These are phyloP conservation scores for Chironomus riparius DNA, from an alignment of 2,888 invertebrate species.

Conservation along the genomic window DNA sequence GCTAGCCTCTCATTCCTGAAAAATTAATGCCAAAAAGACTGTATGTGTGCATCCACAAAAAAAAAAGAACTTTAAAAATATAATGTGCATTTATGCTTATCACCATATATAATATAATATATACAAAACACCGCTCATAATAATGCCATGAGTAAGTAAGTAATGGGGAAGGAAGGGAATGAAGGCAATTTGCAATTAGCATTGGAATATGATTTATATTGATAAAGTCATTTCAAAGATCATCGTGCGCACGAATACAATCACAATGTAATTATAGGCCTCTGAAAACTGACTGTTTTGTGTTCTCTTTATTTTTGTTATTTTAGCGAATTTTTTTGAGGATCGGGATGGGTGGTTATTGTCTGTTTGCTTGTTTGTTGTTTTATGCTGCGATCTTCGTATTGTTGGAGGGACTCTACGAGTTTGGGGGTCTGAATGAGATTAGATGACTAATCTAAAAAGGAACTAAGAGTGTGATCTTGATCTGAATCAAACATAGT, in stretches of 20 bases:
- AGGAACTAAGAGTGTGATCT: too few relatives aligned
- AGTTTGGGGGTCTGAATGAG: too few relatives aligned
- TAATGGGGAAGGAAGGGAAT: neutral
- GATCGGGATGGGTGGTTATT: too few relatives aligned
- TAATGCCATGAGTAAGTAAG: neutral
- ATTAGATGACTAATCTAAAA: too few relatives aligned
- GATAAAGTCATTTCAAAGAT: conserved; percentile 25
- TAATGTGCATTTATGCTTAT: neutral
- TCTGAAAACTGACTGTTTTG: neutral
- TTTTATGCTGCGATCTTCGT: too few relatives aligned
- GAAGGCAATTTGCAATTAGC: conserved; percentile 4
- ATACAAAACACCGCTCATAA: neutral
- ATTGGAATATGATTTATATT: conserved; percentile 19
- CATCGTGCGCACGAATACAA: conserved; percentile 21
- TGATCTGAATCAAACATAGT: too few relatives aligned
- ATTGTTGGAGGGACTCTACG: too few relatives aligned
- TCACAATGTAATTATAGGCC: conserved; percentile 17
- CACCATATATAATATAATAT: neutral
- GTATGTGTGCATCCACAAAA: neutral
- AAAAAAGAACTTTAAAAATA: neutral
- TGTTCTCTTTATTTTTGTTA: neutral
- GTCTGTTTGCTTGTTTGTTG: too few relatives aligned
- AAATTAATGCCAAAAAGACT: neutral
- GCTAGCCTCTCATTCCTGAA: neutral
- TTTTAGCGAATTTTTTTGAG: neutral